Evolutionary conservation across 2,888 invertebrate genomes (phyloP).

Genomic region (Zonitis immaculata): DNA sequence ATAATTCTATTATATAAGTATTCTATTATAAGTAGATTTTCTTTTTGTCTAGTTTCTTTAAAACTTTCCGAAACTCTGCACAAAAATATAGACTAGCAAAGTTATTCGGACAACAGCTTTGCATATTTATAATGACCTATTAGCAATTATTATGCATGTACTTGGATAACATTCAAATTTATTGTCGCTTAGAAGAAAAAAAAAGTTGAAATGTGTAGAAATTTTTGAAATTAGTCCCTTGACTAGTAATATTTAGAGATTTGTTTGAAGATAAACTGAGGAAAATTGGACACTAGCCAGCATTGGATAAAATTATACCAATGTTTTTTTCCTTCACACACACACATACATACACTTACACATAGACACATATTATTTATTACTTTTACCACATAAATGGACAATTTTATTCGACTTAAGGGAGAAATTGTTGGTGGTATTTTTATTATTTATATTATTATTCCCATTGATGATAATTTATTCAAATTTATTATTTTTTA

Average conservation of each 20-base stretch:
- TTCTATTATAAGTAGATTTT: too few relatives aligned
- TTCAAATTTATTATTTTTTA: not conserved
- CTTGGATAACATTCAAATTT: not conserved
- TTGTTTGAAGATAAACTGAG: conserved; percentile 2
- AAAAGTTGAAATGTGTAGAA: not conserved
- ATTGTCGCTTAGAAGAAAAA: not conserved
- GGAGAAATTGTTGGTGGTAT: not conserved
- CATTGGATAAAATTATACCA: not conserved
- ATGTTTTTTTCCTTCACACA: not conserved
- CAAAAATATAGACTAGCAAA: not conserved
- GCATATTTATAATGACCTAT: not conserved
- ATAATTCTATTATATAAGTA: too few relatives aligned
- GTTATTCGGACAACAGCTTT: not conserved
- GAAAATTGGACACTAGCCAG: conserved; percentile 1
- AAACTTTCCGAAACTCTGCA: too few relatives aligned
- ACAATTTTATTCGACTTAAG: not conserved
- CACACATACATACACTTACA: not conserved
- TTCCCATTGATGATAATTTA: not conserved
- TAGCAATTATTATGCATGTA: not conserved
- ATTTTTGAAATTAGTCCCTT: not conserved
- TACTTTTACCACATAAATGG: conserved; percentile 1
- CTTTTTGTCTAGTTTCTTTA: too few relatives aligned
- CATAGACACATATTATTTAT: not conserved
- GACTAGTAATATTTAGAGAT: conserved; percentile 2
- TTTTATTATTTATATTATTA: not conserved